Evolutionary conservation across 2,797 vertebrate genomes (phyloP).

Genomic region (Chanos chanos): DNA sequence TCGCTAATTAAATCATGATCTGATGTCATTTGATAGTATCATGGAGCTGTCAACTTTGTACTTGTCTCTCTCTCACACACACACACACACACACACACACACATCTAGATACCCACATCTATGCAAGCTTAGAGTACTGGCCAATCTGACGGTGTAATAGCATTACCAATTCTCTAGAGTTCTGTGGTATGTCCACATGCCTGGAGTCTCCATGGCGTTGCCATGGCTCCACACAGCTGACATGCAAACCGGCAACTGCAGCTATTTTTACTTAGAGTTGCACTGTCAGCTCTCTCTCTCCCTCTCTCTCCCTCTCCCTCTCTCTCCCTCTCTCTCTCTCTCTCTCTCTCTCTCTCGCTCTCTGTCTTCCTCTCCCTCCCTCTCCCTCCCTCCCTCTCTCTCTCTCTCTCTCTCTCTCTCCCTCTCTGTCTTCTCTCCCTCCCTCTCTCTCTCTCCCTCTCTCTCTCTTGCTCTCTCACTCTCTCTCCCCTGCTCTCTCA

Average conservation of each 20-base stretch:
- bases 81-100: too few species aligned
- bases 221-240: slow-evolving; percentile 40
- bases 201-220: slow-evolving; percentile 33
- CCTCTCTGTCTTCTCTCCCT: not conserved
- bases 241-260: slow-evolving; percentile 28
- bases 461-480: not conserved
- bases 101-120: too few species aligned
- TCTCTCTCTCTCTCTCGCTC: slow-evolving; percentile 43
- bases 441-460: not conserved
- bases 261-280: slow-evolving; percentile 36
- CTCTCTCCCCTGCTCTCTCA: not conserved
- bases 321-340: slow-evolving; percentile 10
- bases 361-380: not conserved
- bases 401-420: slow-evolving; percentile 4
- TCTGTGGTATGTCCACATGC: slow-evolving; percentile 29
- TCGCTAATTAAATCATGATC: too few species aligned
- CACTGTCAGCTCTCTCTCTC: slow-evolving; percentile 20
- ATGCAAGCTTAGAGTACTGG: not conserved
- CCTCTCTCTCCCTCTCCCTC: slow-evolving; percentile 4
- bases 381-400: slow-evolving; percentile 1
- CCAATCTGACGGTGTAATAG: not conserved
- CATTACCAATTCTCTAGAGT: not conserved
- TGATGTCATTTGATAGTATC: too few species aligned
- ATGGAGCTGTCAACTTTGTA: too few species aligned
- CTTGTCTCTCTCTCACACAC: too few species aligned